Evolutionary conservation across 2,888 invertebrate species (phyloP).

Genomic region (Phasia obesa): DNA sequence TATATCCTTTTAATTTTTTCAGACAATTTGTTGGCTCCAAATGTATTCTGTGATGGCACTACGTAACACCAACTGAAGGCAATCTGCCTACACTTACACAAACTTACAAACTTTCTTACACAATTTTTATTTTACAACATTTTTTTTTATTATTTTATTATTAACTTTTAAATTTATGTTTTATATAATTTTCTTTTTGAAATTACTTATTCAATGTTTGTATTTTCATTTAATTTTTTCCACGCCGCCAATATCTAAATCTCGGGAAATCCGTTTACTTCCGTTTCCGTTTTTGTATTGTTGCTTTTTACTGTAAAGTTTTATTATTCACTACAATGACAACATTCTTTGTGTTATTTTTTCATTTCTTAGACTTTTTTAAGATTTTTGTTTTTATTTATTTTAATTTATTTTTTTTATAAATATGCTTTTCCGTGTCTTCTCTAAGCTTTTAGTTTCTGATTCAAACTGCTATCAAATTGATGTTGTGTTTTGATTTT

Average conservation of each 20-base stretch:
- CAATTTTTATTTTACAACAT: constrained; percentile 26
- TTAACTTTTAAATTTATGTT: constrained; percentile 5
- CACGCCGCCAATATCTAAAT: constrained; percentile 46
- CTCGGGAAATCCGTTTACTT: constrained; percentile 46
- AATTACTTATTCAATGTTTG: constrained; percentile 10
- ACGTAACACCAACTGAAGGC: constrained; percentile 29
- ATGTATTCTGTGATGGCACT: constrained; percentile 33
- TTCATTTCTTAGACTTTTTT: constrained; percentile 20
- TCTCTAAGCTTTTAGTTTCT: constrained; percentile 35
- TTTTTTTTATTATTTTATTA: background rate
- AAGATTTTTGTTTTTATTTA: constrained; percentile 11
- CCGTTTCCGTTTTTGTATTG: constrained; percentile 34
- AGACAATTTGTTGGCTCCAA: constrained; percentile 68
- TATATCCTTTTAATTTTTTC: constrained; percentile 47
- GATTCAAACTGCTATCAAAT: constrained; percentile 55
- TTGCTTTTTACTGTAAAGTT: constrained; percentile 8
- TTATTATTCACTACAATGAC: background rate
- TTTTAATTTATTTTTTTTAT: background rate
- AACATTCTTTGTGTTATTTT: constrained; percentile 10
- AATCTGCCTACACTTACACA: constrained; percentile 32
- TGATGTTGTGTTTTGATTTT: constrained; percentile 58
- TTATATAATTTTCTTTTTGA: constrained; percentile 1
- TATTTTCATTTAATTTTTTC: constrained; percentile 31
- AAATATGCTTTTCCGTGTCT: background rate
- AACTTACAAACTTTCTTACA: constrained; percentile 5